These are phyloP conservation scores for Spermophilus dauricus DNA, from an alignment of 2,113 vertebrate genomes.

Conservation along the genomic window DNA sequence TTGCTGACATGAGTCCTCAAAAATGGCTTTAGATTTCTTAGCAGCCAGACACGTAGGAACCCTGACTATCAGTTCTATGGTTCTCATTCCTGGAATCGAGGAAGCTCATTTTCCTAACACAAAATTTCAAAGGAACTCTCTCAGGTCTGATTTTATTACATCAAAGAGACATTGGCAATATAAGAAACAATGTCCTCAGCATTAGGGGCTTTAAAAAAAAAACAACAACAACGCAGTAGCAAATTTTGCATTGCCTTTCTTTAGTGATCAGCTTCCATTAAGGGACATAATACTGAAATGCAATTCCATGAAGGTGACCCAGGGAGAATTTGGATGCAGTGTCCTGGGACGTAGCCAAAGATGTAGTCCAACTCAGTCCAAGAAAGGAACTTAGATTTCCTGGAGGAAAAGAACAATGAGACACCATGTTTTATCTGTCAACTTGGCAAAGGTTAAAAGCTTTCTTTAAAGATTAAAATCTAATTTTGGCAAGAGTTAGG, in stretches of 20 bases:
- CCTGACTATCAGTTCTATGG: accelerated
- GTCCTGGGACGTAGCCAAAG: neutral
- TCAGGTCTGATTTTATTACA: neutral
- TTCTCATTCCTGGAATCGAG: neutral
- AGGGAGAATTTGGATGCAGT: neutral
- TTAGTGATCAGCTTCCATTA: neutral
- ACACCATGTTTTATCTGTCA: constrained; percentile 9
- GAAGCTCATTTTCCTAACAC: neutral
- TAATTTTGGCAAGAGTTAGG: constrained; percentile 58
- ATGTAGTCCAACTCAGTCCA: neutral
- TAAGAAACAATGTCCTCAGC: neutral
- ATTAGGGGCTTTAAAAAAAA: neutral
- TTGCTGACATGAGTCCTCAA: neutral
- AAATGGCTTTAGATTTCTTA: neutral
- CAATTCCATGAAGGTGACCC: neutral
- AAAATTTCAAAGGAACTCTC: neutral
- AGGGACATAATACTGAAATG: neutral
- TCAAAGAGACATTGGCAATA: neutral
- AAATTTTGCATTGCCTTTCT: neutral
- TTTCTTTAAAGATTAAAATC: constrained; percentile 69
- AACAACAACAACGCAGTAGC: neutral
- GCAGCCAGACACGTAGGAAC: neutral
- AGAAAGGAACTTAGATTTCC: constrained; percentile 32
- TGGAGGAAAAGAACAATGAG: constrained; percentile 30
- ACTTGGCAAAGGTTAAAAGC: constrained; percentile 14